phyloP scores from a whole-genome alignment of 1,140 invertebrate genomes.

The Camponotus pennsylvanicus region DNA sequence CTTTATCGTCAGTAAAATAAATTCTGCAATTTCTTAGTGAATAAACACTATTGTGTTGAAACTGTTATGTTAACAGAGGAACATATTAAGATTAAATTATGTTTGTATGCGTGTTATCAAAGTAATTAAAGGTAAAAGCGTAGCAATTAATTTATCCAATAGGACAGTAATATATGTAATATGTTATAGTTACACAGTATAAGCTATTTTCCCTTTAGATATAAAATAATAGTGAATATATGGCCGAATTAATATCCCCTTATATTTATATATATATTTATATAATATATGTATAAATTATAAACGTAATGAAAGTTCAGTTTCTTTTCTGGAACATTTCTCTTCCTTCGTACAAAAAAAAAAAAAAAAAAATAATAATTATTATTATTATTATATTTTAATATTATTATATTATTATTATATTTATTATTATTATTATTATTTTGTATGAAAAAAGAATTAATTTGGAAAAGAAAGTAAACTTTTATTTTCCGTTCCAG shows the following conservation, averaged over 20 bases:
- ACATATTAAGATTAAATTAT: constrained; percentile 22
- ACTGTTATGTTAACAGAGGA: background rate
- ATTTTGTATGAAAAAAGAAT: background rate
- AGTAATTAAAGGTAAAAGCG: background rate
- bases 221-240: background rate
- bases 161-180: background rate
- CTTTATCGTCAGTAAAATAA: constrained; percentile 10
- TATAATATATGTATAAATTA: too few species aligned
- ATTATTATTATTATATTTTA: too few species aligned
- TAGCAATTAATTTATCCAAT: background rate
- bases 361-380: background rate
- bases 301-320: too few species aligned
- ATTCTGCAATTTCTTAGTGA: background rate
- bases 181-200: background rate
- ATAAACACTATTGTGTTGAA: background rate
- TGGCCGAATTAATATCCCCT: too few species aligned
- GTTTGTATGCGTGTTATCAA: background rate
- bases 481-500: background rate
- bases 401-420: too few species aligned
- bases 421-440: background rate
- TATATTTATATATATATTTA: too few species aligned
- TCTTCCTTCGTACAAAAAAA: too few species aligned
- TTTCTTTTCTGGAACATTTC: too few species aligned
- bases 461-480: background rate
- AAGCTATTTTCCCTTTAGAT: background rate